These are phyloP conservation scores for Nesogale talazaci DNA, from an alignment of 2,113 vertebrate species.

Conservation along the genomic window DNA sequence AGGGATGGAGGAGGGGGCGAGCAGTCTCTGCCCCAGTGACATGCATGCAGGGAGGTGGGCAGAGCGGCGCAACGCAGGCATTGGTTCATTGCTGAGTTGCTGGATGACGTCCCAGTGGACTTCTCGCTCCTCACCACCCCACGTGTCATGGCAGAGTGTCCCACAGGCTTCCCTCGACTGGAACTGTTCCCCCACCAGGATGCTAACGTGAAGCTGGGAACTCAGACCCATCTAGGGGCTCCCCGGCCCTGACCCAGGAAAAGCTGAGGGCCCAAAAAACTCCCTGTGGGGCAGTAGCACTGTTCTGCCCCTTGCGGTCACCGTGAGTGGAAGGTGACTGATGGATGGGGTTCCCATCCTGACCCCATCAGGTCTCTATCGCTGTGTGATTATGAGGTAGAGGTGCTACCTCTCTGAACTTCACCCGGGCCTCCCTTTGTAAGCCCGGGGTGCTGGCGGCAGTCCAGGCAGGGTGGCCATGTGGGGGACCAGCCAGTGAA, in stretches of 20 bases:
- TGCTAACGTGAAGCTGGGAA: not conserved
- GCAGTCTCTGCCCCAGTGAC: not conserved
- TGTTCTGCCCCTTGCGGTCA: not conserved
- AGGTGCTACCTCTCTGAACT: not conserved
- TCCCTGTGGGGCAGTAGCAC: not conserved
- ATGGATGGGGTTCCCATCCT: not conserved
- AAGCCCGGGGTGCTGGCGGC: fast-evolving
- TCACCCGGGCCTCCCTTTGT: not conserved
- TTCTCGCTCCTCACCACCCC: not conserved
- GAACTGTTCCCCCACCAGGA: too few relatives aligned
- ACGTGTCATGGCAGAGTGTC: not conserved
- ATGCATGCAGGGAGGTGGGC: not conserved
- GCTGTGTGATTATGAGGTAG: too few relatives aligned
- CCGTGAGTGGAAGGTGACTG: too few relatives aligned
- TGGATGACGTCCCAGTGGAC: not conserved
- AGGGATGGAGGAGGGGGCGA: not conserved
- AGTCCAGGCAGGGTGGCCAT: fast-evolving
- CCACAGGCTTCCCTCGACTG: not conserved
- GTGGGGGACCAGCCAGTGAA: not conserved
- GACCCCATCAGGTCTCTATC: fast-evolving
- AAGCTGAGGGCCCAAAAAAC: not conserved
- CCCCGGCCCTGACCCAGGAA: not conserved
- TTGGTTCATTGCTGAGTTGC: not conserved
- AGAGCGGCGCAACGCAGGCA: not conserved
- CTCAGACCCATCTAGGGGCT: not conserved